phyloP scores from a whole-genome alignment of 2,888 invertebrate species.

The Chymomyza procnemis region DNA sequence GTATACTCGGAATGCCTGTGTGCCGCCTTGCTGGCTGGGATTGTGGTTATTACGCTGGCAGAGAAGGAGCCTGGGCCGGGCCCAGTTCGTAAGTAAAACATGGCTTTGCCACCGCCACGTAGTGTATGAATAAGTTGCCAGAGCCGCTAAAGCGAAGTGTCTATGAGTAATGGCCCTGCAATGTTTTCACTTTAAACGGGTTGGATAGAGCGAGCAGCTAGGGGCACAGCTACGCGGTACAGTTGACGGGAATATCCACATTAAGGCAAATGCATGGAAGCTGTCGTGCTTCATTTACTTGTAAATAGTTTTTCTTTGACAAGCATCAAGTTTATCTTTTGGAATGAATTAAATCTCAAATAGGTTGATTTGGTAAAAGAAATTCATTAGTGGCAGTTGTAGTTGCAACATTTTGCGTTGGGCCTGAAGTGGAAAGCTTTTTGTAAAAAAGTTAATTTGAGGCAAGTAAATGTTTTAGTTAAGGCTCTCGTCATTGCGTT shows the following conservation, averaged over 20 bases:
- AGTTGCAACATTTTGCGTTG: too few species aligned
- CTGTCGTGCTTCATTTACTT: not conserved
- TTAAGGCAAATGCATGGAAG: not conserved
- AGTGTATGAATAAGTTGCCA: not conserved
- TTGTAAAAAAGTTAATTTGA: not conserved
- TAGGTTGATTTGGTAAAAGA: not conserved
- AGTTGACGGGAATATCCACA: too few species aligned
- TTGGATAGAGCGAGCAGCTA: not conserved
- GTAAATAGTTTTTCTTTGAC: not conserved
- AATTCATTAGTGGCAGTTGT: too few species aligned
- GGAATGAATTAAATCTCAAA: not conserved
- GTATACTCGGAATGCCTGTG: not conserved
- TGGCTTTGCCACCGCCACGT: not conserved
- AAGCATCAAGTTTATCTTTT: not conserved
- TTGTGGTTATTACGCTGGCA: not conserved
- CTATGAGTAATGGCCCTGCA: not conserved
- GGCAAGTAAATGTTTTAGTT: too few species aligned
- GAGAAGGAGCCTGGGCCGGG: not conserved
- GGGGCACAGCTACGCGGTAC: not conserved
- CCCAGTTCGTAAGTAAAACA: not conserved
- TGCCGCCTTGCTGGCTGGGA: not conserved
- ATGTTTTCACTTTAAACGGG: not conserved
- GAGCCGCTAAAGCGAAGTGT: not conserved
- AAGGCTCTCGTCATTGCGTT: too few species aligned
- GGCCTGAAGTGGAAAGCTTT: too few species aligned